A percentile compares a stretch with the other conserved stretches of the same genome.
These are phyloP conservation scores for Bradypus variegatus DNA, from an alignment of 2,797 vertebrate species.

Conservation along the genomic window DNA sequence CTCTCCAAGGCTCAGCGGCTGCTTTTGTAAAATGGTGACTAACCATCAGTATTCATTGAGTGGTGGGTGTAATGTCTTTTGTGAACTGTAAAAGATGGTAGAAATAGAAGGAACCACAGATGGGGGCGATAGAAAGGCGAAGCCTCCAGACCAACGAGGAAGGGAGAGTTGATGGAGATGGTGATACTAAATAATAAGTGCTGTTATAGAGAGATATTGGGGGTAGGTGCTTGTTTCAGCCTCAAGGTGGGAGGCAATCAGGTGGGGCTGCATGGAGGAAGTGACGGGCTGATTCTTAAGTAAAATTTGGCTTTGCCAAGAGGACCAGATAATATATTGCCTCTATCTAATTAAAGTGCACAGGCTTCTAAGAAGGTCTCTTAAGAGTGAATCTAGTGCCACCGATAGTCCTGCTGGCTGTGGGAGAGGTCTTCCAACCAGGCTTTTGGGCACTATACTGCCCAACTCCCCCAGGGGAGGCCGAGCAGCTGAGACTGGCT, in stretches of 20 bases:
- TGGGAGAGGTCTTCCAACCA: neutral
- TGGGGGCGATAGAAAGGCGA: no score
- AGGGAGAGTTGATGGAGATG: neutral
- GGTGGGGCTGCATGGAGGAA: neutral
- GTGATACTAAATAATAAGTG: rapidly evolving
- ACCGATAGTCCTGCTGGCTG: neutral
- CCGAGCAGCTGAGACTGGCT: neutral
- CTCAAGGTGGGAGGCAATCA: neutral
- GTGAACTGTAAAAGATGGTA: neutral
- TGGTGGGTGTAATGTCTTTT: neutral
- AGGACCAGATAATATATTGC: neutral
- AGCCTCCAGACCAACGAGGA: neutral
- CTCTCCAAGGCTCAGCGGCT: neutral
- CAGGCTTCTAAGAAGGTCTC: neutral
- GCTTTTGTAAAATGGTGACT: neutral
- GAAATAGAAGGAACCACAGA: neutral
- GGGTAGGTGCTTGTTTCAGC: neutral
- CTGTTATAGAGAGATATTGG: neutral
- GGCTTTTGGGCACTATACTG: neutral
- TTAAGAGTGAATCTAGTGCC: neutral
- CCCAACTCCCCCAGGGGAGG: neutral
- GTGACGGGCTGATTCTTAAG: neutral
- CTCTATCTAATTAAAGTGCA: neutral
- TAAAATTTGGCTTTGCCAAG: neutral
- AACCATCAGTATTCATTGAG: neutral